Evolutionary conservation across 1,140 invertebrate species (phyloP), one percentile per base, ranked within the genome.

Genomic region (Ericerus pela): DNA sequence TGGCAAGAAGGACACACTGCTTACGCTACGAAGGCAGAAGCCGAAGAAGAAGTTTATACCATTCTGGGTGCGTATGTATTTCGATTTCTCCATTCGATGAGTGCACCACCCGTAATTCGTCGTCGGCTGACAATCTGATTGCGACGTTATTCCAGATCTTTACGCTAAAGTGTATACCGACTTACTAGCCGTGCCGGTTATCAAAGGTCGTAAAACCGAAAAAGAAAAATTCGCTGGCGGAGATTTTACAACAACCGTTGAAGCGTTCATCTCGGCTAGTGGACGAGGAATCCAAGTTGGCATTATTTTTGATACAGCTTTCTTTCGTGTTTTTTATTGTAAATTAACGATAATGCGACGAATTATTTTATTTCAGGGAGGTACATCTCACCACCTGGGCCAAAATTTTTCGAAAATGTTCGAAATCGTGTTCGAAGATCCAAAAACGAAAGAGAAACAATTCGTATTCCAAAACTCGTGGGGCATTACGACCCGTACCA

Each of bases 341-440:
- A 29, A 8, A n/a, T 20, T 30, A 29, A 38, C 16, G 20, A 54
- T 16, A 54, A 52, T 54, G 5, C 53, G 14, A 2, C 30, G n/a
- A 16, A 47, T 14, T 37, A 53, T 57, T 22, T 41, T 56, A 36
- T 59, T 63, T 20, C 61, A 84, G 80, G 92, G 92, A 27, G 96
- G 82, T 0, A 99, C 96, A 0, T 98, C 94, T 57, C 96, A 99
- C 75, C 90, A 96, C 70, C 72, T 99, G 22, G 96, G 96, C 0
- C 95, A 98, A 73, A 99, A 99, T 70, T 99, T 99, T 68, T 95
- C 93, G 0, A 96, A 95, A 72, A 99, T 99, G 94, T 99, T 99
- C 73, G 91, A 98, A 60, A 95, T 99, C 58, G 76, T 85, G 5
- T 92, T 83, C 66, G 93, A 99, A 70, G 85, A 96, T 69, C 89